Conservation (phyloP, 2,797 vertebrate genomes). For the Antennarius maculatus region DNA sequence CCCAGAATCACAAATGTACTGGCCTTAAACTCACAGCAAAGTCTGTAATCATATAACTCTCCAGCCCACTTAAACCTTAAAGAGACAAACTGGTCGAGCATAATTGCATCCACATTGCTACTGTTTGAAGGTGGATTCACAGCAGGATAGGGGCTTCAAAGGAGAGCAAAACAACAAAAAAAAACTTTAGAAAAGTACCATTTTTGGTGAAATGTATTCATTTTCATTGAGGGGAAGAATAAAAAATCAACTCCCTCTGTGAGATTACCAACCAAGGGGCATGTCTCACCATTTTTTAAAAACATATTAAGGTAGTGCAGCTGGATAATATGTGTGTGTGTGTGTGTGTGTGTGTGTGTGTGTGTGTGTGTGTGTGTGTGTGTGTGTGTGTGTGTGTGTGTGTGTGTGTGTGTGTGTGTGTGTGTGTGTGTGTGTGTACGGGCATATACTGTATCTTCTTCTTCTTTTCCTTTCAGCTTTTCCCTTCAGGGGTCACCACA, state of each 20-base stretch:
- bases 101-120: conserved; percentile 79
- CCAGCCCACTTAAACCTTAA: conserved; percentile 76
- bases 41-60: conserved; percentile 78
- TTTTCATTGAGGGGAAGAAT: background rate
- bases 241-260: background rate
- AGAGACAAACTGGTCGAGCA: conserved; percentile 73
- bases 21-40: conserved; percentile 76
- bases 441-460: too few species aligned
- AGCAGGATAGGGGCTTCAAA: conserved; percentile 54
- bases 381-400: too few species aligned
- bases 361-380: too few species aligned
- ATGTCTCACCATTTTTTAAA: background rate
- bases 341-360: too few species aligned
- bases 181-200: conserved; percentile 24
- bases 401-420: too few species aligned
- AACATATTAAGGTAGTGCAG: background rate
- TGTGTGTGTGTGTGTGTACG: too few species aligned
- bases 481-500: too few species aligned
- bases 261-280: conserved; percentile 4
- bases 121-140: conserved; percentile 68
- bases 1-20: conserved; percentile 75
- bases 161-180: conserved; percentile 38
- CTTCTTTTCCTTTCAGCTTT: too few species aligned
- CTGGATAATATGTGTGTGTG: too few species aligned
- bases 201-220: conserved; percentile 18